Conservation (phyloP, 2,113 vertebrate genomes). For the Notiomystis cincta region DNA sequence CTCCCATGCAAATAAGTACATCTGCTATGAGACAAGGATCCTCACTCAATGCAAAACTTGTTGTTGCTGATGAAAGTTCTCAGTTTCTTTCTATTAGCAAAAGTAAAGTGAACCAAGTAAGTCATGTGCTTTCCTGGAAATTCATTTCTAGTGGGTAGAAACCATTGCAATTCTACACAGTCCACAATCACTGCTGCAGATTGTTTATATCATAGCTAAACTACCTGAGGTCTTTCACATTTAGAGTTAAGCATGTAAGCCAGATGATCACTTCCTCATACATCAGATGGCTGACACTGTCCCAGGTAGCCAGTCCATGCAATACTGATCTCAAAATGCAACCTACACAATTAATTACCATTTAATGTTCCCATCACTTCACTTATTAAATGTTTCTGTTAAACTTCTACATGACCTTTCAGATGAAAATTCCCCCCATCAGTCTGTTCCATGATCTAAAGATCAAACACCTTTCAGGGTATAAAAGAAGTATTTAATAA, state of each 20-base stretch:
- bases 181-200: not conserved
- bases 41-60: slow-evolving; percentile 39
- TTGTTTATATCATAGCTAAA: not conserved
- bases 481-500: not conserved
- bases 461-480: not conserved
- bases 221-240: not conserved
- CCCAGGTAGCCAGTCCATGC: not conserved
- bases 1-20: slow-evolving; percentile 38
- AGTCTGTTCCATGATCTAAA: not conserved
- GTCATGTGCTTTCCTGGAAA: slow-evolving; percentile 57
- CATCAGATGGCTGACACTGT: not conserved
- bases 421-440: not conserved
- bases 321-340: not conserved
- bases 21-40: not conserved
- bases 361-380: not conserved
- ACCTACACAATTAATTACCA: not conserved
- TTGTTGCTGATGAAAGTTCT: not conserved
- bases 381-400: not conserved
- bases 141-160: not conserved
- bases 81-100: slow-evolving; percentile 35
- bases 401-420: not conserved
- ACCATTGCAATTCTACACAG: not conserved
- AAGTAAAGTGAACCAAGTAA: slow-evolving; percentile 4
- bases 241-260: not conserved
- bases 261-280: not conserved